These are phyloP conservation scores for Paragorgia papillata DNA, from an alignment of 92 coral and sea anemone genomes.

Conservation along the genomic window DNA sequence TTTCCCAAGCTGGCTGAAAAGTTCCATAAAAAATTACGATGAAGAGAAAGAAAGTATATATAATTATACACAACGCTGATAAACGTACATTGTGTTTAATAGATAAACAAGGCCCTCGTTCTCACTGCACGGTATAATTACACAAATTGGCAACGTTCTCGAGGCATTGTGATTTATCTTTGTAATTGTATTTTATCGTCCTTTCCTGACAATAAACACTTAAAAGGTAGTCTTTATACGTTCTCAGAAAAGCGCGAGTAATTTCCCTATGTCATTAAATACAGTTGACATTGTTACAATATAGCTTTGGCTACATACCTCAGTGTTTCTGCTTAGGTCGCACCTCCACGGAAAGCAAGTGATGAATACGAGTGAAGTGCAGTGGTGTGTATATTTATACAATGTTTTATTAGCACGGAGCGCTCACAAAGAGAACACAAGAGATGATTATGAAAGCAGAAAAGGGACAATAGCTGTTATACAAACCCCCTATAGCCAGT, in stretches of 20 bases:
- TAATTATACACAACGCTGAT: not conserved
- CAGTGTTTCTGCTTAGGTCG: not conserved
- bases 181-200: slow-evolving; percentile 8
- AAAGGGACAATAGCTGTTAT: slow-evolving; percentile 45
- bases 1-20: too few relatives aligned
- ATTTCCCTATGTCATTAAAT: not conserved
- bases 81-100: not conserved
- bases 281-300: not conserved
- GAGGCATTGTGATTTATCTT: slow-evolving; percentile 31
- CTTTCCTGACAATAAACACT: not conserved
- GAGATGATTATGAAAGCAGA: slow-evolving; percentile 35
- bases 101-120: not conserved
- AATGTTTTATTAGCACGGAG: slow-evolving; percentile 35
- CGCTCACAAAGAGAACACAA: slow-evolving; percentile 14
- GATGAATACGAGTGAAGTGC: slow-evolving; percentile 10
- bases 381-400: slow-evolving; percentile 24
- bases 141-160: slow-evolving; percentile 4
- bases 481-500: slow-evolving; percentile 44
- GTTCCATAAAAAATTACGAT: too few relatives aligned
- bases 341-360: slow-evolving; percentile 18
- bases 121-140: not conserved
- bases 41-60: not conserved
- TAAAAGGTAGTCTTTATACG: not conserved
- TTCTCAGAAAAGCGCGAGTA: not conserved
- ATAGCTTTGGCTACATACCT: not conserved